phyloP scores from a whole-genome alignment of 2,113 vertebrate species.

The Nibea albiflora region DNA sequence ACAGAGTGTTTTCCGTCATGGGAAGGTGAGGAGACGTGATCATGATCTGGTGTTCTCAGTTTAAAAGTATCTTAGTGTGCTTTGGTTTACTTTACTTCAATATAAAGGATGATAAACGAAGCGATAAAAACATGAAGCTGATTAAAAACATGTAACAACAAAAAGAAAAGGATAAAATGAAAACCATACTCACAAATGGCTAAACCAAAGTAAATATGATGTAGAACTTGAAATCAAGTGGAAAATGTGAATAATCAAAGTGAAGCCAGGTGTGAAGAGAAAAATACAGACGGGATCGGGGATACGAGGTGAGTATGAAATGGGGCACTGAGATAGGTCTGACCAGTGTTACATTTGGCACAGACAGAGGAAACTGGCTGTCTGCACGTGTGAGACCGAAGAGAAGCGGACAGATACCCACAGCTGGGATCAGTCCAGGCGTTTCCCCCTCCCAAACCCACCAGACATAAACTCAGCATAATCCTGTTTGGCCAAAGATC shows the following conservation, averaged over 20 bases:
- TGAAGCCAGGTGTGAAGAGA: conserved; percentile 28
- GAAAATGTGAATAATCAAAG: not conserved
- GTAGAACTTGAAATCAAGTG: not conserved
- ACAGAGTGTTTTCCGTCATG: conserved; percentile 71
- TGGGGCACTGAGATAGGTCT: conserved; percentile 30
- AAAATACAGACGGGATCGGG: not conserved
- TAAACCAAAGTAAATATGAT: not conserved
- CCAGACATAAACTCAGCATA: conserved; percentile 72
- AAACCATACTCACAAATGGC: not conserved
- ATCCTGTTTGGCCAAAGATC: conserved; percentile 54
- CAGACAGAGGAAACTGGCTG: conserved; percentile 52
- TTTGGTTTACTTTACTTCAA: not conserved
- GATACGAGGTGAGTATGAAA: conserved; percentile 28
- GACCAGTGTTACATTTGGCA: conserved; percentile 66
- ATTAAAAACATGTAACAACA: not conserved
- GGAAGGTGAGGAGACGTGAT: conserved; percentile 44
- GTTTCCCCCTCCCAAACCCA: conserved; percentile 28
- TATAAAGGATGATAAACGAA: not conserved
- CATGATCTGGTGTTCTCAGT: conserved; percentile 3
- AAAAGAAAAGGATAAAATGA: not conserved
- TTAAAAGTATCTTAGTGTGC: not conserved
- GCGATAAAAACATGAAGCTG: not conserved
- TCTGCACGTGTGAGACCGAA: conserved; percentile 45
- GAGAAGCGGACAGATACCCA: conserved; percentile 47
- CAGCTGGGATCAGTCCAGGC: conserved; percentile 61